Base-by-base conservation (phyloP, 2,888 invertebrate species). In the Heliconius sara region DNA sequence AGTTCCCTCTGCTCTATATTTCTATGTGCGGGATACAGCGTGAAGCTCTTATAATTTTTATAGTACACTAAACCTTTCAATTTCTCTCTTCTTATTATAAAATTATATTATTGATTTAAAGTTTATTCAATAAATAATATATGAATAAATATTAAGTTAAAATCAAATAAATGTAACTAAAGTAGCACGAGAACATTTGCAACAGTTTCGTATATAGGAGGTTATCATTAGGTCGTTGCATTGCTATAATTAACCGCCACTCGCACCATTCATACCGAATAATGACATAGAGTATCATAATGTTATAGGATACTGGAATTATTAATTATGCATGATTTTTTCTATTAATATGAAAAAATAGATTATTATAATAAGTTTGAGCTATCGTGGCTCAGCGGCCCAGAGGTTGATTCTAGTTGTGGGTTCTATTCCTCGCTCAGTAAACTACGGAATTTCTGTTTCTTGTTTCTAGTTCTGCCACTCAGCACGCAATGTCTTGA, bases 161-260 rank as follows among this genome's bases (percentile, higher is more conserved):
- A 75, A 75, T 65, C 43, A 75, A 75, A 47, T 43, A 34, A 71
- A 77, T 65, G 30, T 63, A 75, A 57, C 27, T 63, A 77, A 78
- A 47, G 60, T 66, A 79, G 70, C 47, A 47, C 66, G 65, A 52
- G 66, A 65, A 72, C 76, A 76, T 79, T 67, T 76, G 79, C 77
- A 70, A 80, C 80, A 84, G 81, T 79, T 80, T 77, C 79, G 25
- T 80, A 80, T 84, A 77, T 83, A 85, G 82, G 86, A 39, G 90
- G 90, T 89, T 91, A 91, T 91, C 91, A 80, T 22, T 72, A 83
- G 89, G 88, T 90, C 90, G 86, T 71, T 85, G 85, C 85, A 84
- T 84, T 84, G 88, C 91, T 91, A 91, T 91, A 89, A 91, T 91
- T 91, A 91, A 90, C 80, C 81, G 76, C 85, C 87, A 84, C 85